Evolutionary conservation across 2,797 vertebrate species (phyloP).

Genomic region (Oophaga sylvatica): DNA sequence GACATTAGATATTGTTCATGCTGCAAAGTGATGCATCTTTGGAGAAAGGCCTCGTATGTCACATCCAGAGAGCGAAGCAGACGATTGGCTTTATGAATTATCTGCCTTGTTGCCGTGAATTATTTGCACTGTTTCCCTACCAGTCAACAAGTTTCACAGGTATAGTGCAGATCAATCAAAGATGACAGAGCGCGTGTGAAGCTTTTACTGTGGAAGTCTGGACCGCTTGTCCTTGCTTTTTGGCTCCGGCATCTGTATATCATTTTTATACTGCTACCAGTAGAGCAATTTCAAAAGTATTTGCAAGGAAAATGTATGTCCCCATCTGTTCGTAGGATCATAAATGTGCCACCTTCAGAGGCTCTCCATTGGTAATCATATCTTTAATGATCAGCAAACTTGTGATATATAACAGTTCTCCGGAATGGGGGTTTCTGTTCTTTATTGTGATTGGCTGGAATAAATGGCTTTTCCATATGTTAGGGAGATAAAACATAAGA

Average conservation of each 20-base stretch:
- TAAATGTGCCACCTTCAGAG: constrained; percentile 97
- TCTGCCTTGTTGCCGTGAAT: constrained; percentile 85
- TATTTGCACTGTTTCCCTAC: constrained; percentile 87
- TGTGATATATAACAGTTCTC: constrained; percentile 93
- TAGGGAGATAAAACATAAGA: constrained; percentile 82
- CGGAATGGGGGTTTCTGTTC: constrained; percentile 87
- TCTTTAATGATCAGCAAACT: constrained; percentile 98
- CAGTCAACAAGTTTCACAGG: constrained; percentile 87
- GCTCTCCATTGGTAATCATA: constrained; percentile 94
- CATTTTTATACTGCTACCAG: constrained; percentile 99
- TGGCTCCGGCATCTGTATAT: constrained; percentile 88
- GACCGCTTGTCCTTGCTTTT: constrained; percentile 85
- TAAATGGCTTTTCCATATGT: constrained; percentile 87
- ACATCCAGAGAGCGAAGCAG: constrained; percentile 81
- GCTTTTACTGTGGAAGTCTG: constrained; percentile 91
- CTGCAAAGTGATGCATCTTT: constrained; percentile 88
- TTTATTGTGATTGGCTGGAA: constrained; percentile 84
- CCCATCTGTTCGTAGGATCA: constrained; percentile 97
- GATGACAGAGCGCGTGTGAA: constrained; percentile 83
- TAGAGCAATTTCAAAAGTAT: constrained; percentile 96
- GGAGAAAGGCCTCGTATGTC: constrained; percentile 82
- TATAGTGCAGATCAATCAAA: constrained; percentile 91
- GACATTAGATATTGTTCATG: constrained; percentile 84
- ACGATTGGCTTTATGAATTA: constrained; percentile 78
- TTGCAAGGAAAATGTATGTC: constrained; percentile 92